Evolutionary conservation across 2,888 invertebrate species (phyloP), one percentile per base, ranked within the genome.

Genomic region (Clepsis dumicolana): DNA sequence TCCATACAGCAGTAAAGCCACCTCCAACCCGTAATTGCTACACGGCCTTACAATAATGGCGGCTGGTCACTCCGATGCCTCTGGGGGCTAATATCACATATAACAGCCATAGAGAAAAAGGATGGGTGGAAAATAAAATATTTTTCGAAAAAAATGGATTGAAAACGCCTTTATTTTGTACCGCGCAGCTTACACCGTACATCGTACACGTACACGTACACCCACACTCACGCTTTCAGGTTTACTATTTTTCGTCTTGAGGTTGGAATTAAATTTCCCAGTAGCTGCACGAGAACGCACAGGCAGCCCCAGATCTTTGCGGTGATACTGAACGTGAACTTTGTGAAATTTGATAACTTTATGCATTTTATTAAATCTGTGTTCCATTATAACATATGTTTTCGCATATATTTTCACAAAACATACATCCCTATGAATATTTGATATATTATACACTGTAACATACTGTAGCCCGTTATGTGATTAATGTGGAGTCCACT

Each of bases 61-160:
- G 12, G 27, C 27, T 29, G 32, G 21, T 18, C 41, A 54, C 27
- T 64, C 21, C 29, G 44, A 44, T 56, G 16, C 41, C 54, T 54
- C 32, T 29, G 64, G 56, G 56, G 64, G 27, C 32, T 41, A 64
- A 64, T 44, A 44, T 44, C 18, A 44, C 44, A 18, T 41, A 44
- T 44, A 44, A 44, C 44, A 16, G 44, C 44, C 8, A 44, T 44
- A 44, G 25, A 52, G 25, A 24, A 25, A 21, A 52, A 24, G 52
- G 52, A 52, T 14, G 21, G 52, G 52, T 25, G 52, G 25, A 52
- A 52, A 50, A 25, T 52, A 25, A 25, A 52, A 52, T 25, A 52
- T 24, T 52, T 25, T 24, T 24, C n/a, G 14, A 24, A 25, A 24
- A 14, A 50, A 52, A 52, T 52, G 25, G 65, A 18, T 65, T 44